Evolutionary conservation across 2,113 vertebrate species (phyloP), one percentile per base, ranked within the genome.

Genomic region (Gambusia affinis): DNA sequence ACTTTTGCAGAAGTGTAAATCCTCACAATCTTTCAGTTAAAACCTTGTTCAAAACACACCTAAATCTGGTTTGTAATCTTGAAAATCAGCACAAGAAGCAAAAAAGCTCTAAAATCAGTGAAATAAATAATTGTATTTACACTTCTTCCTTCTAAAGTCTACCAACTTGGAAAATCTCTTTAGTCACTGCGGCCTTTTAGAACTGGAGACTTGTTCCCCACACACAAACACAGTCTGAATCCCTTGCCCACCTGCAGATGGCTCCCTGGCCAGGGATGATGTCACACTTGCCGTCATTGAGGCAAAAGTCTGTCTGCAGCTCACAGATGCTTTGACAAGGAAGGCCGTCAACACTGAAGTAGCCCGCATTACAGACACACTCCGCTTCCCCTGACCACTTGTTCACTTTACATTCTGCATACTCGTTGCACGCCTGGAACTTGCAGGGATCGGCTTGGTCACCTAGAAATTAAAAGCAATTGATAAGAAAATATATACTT

Each of bases 361-460:
- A 99, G 28, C 97, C 98, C 2, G 97, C 94, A 4, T 95, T 90
- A 68, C 98, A 99, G 75, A 96, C 96, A 0, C 98, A 99, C 90
- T 98, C 96, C 0, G 96, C 96, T 82, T 99, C 97, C 33, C 97
- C 97, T 0, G 94, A 96, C 96, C 96, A 96, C 35, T 94, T 95
- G 83, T 96, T 98, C 17, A 98, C 96, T 67, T 96, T 88, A 85
- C 98, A 99, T 70, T 96, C 93, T 0, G 98, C 98, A 81, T 96
- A 99, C 63, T 98, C 97, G 1, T 98, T 98, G 85, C 98, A 99
- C 4, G 98, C 97, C 83, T 99, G 97, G 93, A 99, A 99, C 82
- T 99, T 99, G 90, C 98, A 99, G 64, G 95, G 96, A 70, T 99
- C 96, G 1, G 98, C 98, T 76, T 95, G 93, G 80, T 98, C 96